Percentiles rank a stretch among this genome's conserved stretches.
phyloP scores from a whole-genome alignment of 2,113 vertebrate genomes.

The Pontoporia blainvillei region DNA sequence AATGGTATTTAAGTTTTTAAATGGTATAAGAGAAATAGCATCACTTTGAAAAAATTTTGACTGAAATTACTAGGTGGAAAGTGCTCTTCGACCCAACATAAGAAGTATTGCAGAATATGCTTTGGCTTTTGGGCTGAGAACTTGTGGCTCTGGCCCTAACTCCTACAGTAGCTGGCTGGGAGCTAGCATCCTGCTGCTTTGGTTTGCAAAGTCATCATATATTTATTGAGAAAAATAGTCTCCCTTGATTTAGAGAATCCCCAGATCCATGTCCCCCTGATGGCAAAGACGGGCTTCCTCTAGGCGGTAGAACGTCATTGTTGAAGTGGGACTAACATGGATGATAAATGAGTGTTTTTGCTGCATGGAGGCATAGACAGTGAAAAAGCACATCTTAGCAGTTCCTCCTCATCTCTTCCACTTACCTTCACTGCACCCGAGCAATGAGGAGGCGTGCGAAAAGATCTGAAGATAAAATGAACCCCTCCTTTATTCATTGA shows the following conservation, averaged over 20 bases:
- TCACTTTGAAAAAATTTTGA: background rate
- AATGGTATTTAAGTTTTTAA: background rate
- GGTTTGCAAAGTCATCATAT: background rate
- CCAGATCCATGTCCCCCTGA: background rate
- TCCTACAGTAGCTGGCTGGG: background rate
- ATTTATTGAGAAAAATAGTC: background rate
- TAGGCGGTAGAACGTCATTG: background rate
- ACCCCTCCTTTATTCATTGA: background rate
- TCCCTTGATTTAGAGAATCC: background rate
- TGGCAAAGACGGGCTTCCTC: background rate
- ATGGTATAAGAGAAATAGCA: background rate
- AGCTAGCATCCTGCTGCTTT: background rate
- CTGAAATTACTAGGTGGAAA: background rate
- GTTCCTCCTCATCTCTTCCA: background rate
- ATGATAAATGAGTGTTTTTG: background rate
- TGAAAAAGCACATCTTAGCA: background rate
- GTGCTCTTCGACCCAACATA: background rate
- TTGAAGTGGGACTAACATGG: background rate
- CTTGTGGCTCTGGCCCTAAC: background rate
- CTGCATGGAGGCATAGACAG: background rate
- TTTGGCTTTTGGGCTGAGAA: background rate
- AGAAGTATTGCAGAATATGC: background rate
- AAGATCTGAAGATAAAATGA: background rate
- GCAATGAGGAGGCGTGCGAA: accelerated
- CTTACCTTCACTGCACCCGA: background rate